Evolutionary conservation across 1,140 invertebrate genomes (phyloP).

Genomic region (Galleria mellonella): DNA sequence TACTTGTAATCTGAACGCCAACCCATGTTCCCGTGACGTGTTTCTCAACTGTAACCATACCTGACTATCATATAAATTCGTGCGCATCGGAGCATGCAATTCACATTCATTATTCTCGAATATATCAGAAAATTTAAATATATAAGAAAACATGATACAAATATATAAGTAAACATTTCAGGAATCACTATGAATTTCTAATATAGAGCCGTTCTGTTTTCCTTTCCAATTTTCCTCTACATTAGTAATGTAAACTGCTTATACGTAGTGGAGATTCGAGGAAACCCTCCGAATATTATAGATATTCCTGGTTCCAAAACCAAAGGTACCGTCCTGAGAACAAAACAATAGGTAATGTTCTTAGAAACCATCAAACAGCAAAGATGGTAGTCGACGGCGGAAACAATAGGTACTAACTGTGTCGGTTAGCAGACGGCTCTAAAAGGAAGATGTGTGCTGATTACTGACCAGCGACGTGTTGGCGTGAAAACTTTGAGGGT

Average conservation of each 20-base stretch:
- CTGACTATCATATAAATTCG: slow-evolving; percentile 9
- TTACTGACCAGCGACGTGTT: slow-evolving; percentile 16
- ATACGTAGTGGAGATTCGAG: not conserved
- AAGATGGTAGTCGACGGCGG: slow-evolving; percentile 26
- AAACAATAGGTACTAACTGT: slow-evolving; percentile 47
- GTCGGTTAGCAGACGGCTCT: slow-evolving; percentile 19
- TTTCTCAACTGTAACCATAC: slow-evolving; percentile 48
- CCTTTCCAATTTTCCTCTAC: too few relatives aligned
- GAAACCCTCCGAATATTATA: not conserved
- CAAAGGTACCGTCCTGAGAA: slow-evolving; percentile 41
- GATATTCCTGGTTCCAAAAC: slow-evolving; percentile 22
- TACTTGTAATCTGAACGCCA: slow-evolving; percentile 34
- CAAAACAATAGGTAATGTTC: slow-evolving; percentile 36
- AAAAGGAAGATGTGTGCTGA: slow-evolving; percentile 24
- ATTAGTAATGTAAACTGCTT: too few relatives aligned
- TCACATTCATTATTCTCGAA: slow-evolving; percentile 6
- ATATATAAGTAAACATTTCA: too few relatives aligned
- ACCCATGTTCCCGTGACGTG: slow-evolving; percentile 56
- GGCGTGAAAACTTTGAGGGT: not conserved
- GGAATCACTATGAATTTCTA: too few relatives aligned
- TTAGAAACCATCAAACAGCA: slow-evolving; percentile 28
- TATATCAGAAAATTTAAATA: not conserved
- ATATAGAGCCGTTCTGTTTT: too few relatives aligned
- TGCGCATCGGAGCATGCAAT: slow-evolving; percentile 14
- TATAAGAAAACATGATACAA: too few relatives aligned